These are phyloP conservation scores for Tadarida brasiliensis DNA, from an alignment of 2,797 vertebrate genomes.

Conservation along the genomic window DNA sequence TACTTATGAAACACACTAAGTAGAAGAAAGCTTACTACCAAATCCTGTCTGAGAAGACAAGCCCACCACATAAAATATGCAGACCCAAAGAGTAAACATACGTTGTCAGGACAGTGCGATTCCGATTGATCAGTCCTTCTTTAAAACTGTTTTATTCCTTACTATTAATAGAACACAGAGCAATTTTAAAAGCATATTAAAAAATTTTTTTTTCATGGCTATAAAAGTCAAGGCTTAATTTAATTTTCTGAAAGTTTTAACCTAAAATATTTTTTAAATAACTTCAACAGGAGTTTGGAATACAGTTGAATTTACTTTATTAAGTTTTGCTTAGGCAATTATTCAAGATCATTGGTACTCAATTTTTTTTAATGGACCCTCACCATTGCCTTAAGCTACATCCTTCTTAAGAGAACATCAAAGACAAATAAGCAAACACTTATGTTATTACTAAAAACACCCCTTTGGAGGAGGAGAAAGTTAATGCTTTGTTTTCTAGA, in stretches of 20 bases:
- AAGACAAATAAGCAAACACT: not conserved
- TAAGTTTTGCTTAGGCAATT: not conserved
- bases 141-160: not conserved
- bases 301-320: not conserved
- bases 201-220: not conserved
- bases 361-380: not conserved
- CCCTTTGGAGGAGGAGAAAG: not conserved
- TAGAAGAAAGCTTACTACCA: not conserved
- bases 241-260: conserved; percentile 43
- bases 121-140: not conserved
- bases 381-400: not conserved
- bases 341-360: not conserved
- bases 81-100: not conserved
- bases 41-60: not conserved
- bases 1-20: not conserved
- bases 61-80: too few relatives aligned
- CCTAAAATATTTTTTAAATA: conserved; percentile 39
- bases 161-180: not conserved
- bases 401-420: not conserved
- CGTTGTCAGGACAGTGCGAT: not conserved
- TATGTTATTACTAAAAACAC: not conserved
- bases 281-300: not conserved
- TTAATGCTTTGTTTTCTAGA: not conserved
- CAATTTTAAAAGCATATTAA: not conserved
- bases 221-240: conserved; percentile 1